Conservation (phyloP, 2,113 vertebrate genomes). For the Tinamus guttatus region DNA sequence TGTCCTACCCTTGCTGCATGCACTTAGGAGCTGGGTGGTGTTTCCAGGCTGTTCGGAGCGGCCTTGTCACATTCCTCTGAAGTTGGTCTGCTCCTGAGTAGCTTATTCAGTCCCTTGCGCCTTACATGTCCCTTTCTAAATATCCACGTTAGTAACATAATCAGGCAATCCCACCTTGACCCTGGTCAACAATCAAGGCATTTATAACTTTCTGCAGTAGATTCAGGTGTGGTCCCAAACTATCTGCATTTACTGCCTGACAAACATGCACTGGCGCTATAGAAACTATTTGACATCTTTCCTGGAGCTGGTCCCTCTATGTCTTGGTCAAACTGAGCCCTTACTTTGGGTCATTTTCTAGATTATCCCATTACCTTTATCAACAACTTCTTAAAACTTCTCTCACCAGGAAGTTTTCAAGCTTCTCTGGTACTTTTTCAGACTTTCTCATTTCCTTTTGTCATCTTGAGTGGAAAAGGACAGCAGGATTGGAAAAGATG, state of each 20-base stretch:
- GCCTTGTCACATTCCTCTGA: accelerated
- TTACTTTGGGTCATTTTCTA: neutral
- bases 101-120: neutral
- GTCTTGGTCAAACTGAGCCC: neutral
- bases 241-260: neutral
- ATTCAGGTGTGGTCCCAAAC: neutral
- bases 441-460: neutral
- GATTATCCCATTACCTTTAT: neutral
- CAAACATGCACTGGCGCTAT: neutral
- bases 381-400: neutral
- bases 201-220: neutral
- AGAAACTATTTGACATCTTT: neutral
- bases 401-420: neutral
- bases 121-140: neutral
- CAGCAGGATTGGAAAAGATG: neutral
- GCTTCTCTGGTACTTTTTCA: neutral
- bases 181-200: neutral
- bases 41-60: neutral
- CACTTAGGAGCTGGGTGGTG: neutral
- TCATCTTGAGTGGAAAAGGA: neutral
- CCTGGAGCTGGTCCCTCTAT: accelerated
- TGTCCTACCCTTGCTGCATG: neutral
- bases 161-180: neutral
- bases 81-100: neutral
- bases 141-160: neutral